These are phyloP conservation scores for Pasiphila rectangulata DNA, from an alignment of 2,888 invertebrate genomes.

Conservation along the genomic window DNA sequence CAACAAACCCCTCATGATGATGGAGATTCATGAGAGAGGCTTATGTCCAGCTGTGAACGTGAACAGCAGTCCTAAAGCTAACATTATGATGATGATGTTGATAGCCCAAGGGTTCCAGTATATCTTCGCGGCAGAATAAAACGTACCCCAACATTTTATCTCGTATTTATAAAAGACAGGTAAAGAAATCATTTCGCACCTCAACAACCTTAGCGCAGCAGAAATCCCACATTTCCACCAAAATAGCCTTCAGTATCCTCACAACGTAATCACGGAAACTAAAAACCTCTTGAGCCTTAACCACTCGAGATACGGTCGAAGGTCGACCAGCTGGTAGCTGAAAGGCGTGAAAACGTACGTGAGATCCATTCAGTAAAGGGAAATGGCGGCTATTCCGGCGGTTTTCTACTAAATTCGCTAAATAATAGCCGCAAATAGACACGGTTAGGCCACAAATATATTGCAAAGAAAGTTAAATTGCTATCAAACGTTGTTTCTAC, in stretches of 20 bases:
- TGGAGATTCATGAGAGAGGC: too few species aligned
- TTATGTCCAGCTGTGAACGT: too few species aligned
- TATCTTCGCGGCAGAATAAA: background rate
- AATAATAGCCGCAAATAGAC: constrained; percentile 34
- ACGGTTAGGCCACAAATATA: constrained; percentile 28
- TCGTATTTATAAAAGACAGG: constrained; percentile 23
- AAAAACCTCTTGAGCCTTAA: constrained; percentile 10
- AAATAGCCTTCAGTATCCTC: constrained; percentile 28
- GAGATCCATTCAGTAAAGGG: constrained; percentile 36
- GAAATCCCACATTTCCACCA: constrained; percentile 29
- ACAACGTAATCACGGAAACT: constrained; percentile 25
- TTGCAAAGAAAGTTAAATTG: constrained; percentile 18
- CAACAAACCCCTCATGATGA: too few species aligned
- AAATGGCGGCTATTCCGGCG: constrained; percentile 45
- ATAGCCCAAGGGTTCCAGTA: background rate
- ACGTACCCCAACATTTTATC: constrained; percentile 1
- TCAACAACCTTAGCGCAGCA: constrained; percentile 25
- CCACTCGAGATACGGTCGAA: constrained; percentile 12
- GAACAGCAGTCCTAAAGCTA: too few species aligned
- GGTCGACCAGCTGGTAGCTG: constrained; percentile 14
- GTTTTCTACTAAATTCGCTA: constrained; percentile 40
- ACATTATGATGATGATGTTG: too few species aligned
- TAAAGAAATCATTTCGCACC: constrained; percentile 31
- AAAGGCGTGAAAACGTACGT: constrained; percentile 35
- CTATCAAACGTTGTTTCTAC: background rate